Base-by-base conservation (phyloP, 2,797 vertebrate species). In the Neomorphus geoffroyi region DNA sequence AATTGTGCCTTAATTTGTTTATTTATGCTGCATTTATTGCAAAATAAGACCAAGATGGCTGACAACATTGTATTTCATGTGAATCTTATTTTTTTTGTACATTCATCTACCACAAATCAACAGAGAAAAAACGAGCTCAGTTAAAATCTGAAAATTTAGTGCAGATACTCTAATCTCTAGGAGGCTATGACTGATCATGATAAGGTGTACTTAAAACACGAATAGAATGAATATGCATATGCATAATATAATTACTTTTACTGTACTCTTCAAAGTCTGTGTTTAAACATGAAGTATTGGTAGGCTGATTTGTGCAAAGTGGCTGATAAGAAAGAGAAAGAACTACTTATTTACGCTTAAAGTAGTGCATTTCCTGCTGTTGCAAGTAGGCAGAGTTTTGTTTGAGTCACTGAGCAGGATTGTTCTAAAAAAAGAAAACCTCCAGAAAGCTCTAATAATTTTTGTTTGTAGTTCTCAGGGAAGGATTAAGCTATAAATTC, bases 401-500 rank as follows among this genome's bases (percentile, higher is more conserved):
- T 70, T 79, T 88, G 80, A 93, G 56, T 57, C 70, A 79, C 45
- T 92, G 85, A 88, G 88, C 16, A 57, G 5, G 26, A 86, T 26
- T 87, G 57, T 73, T 94, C 81, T 92, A 71, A 89, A 94, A 91
- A 87, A 92, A 72, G 32, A 81, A 95, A 93, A 83, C 16, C n/a
- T 93, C 66, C 80, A 43, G 43, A 86, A 96, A 95, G 50, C 57
- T 86, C 9, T 86, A 65, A 70, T 69, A 74, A 58, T 94, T 95
- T 96, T 88, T 93, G 61, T 95, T 67, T 88, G 58, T 32, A 77
- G 48, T 80, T 96, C 73, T 87, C 71, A 75, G 57, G 72, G 58
- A 92, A 92, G 81, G 88, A 97, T 96, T 96, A 96, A 97, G 87
- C 66, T 61, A 95, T 94, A 80, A 90, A 97, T 97, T 97, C 91